Base-by-base conservation (phyloP, 2,797 vertebrate genomes). In the Benthosema pterotum region DNA sequence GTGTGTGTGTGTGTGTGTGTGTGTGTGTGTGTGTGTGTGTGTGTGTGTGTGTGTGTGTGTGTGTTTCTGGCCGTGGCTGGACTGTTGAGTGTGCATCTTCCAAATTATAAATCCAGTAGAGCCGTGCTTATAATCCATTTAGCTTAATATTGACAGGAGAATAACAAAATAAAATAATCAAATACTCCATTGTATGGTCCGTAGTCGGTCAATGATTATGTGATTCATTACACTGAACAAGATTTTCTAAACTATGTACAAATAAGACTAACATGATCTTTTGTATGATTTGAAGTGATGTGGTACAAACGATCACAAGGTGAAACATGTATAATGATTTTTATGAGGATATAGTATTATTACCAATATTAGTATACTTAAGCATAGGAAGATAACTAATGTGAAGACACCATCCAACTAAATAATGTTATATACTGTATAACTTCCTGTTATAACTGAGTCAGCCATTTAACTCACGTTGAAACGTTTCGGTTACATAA, bases 121-220 rank as follows among this genome's bases (percentile, higher is more conserved):
- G 75, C 64, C 52, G 67, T 63, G 65, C 32, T 66, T 60, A 38
- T 80, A 85, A 86, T 85, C 85, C 80, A 64, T 74, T 77, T 83
- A 62, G 70, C 59, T 69, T 69, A 80, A 82, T 82, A 78, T 84
- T 82, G 72, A 78, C 65, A 71, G 72, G 71, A 55, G 83, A 80
- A 81, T 69, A 74, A 67, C 71, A 69, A 67, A 63, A 80, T 78
- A 67, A 74, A 56, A 72, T 64, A 63, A 80, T 79, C 67, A 74
- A 56, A 72, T 68, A 84, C 80, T 65, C 64, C 79, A 83, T 78
- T 69, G 56, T 64, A 25, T 61, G 45, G 42, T 45, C 16, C 50
- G 59, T 67, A 48, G 83, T n/a, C n/a, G n/a, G n/a, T n/a, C n/a
- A n/a, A 80, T 84, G 58, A 78, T 86, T 78, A 78, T 50, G 76